These are phyloP conservation scores for Achatina immaculata DNA, from an alignment of 1,140 invertebrate genomes.

Conservation along the genomic window DNA sequence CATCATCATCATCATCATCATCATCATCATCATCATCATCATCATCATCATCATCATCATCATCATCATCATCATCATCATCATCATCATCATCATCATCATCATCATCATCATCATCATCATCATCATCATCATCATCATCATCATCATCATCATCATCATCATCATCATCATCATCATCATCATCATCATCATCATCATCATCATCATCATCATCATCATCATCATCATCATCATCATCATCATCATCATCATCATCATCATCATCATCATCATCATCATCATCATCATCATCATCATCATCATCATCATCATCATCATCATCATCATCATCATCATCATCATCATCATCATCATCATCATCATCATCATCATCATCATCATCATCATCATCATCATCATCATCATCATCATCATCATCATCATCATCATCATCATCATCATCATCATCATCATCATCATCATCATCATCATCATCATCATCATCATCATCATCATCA, in stretches of 20 bases:
- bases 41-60: background rate
- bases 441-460: background rate
- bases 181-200: background rate
- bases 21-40: background rate
- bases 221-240: slow-evolving; percentile 1
- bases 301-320: background rate
- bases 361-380: slow-evolving; percentile 1
- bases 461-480: background rate
- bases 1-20: no score
- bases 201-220: background rate
- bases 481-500: background rate
- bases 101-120: background rate
- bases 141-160: slow-evolving; percentile 4
- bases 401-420: background rate
- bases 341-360: background rate
- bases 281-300: background rate
- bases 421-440: background rate
- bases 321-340: background rate
- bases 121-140: slow-evolving; percentile 5
- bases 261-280: background rate
- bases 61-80: background rate
- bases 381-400: background rate
- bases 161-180: slow-evolving; percentile 6
- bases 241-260: background rate
- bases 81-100: background rate